Evolutionary conservation across 2,797 vertebrate species (phyloP), one percentile per base, ranked within the genome.

Genomic region (Mus spretus): DNA sequence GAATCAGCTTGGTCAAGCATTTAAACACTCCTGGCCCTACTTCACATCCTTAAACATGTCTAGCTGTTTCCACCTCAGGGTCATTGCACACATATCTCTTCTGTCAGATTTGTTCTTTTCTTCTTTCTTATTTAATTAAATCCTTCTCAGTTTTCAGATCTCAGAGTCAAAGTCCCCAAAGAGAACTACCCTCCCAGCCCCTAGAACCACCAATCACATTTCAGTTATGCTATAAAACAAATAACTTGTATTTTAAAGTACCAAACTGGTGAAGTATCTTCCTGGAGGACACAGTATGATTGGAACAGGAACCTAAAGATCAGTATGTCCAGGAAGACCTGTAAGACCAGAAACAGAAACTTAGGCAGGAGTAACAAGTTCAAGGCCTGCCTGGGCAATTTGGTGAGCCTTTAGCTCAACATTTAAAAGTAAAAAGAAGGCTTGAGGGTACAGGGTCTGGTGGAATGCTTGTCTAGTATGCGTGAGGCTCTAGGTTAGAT

Each of bases 191-290:
- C 8, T 22, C 6, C 55, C 22, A 61, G 31, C 31, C n/a, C 59
- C 28, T 5, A 9, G 5, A 77, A 82, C 11, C 1, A 67, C 22
- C 81, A 94, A 80, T 67, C 63, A 93, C 55, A 72, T 57, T 22
- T 79, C 65, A 93, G 86, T 65, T 89, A 79, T 22, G 5, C 79
- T 81, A 92, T 10, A 57, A 97, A 92, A 90, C 44, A 94, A 96
- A 44, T 91, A 44, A 93, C 79, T 59, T 93, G 0, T 67, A 90
- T 95, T 92, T 94, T 89, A 83, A 95, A 96, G 57, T 80, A 70
- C 90, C 4, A 92, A 90, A 82, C 12, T 28, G 79, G 9, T 92
- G 17, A 93, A 74, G 1, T 82, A 11, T 90, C 81, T 89, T 91
- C 17, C 13, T 6, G 47, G 26, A 92, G 37, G 13, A 59, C n/a